Evolutionary conservation across 2,797 vertebrate species (phyloP).

Genomic region (Chrysocyon brachyurus): DNA sequence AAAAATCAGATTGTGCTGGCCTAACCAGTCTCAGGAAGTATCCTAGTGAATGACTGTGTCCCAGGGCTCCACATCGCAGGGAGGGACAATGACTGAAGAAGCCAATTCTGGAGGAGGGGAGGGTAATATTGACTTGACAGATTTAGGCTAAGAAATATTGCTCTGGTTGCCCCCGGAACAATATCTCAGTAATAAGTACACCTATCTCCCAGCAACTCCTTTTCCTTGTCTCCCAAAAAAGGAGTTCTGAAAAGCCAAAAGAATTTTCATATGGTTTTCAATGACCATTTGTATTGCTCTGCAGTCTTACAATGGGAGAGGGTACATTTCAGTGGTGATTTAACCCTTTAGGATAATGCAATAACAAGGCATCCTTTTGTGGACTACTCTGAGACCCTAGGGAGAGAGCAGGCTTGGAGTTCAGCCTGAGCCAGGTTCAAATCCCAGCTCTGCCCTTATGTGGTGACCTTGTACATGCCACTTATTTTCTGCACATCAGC

Average conservation of each 20-base stretch:
- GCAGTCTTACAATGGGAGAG: not conserved
- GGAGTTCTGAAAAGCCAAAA: constrained; percentile 31
- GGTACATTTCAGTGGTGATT: not conserved
- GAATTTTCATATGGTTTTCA: constrained; percentile 58
- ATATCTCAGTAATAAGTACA: constrained; percentile 57
- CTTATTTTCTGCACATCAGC: not conserved
- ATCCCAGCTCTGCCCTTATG: not conserved
- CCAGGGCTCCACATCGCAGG: not conserved
- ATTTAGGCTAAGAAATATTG: constrained; percentile 53
- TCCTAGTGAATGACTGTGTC: not conserved
- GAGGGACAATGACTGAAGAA: not conserved
- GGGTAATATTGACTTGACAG: constrained; percentile 50
- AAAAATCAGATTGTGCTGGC: constrained; percentile 41
- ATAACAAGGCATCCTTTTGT: not conserved
- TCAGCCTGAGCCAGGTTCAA: constrained; percentile 48
- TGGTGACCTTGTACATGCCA: not conserved
- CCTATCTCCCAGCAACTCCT: constrained; percentile 12
- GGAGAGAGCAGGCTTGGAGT: not conserved
- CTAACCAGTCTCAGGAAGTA: constrained; percentile 58
- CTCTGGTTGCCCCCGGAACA: constrained; percentile 8
- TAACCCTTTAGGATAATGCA: not conserved
- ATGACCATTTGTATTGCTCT: not conserved
- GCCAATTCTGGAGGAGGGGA: not conserved
- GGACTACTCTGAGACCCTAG: not conserved
- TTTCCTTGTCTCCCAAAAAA: not conserved